Base-by-base conservation (phyloP, 2,113 vertebrate genomes). In the Pipa parva region DNA sequence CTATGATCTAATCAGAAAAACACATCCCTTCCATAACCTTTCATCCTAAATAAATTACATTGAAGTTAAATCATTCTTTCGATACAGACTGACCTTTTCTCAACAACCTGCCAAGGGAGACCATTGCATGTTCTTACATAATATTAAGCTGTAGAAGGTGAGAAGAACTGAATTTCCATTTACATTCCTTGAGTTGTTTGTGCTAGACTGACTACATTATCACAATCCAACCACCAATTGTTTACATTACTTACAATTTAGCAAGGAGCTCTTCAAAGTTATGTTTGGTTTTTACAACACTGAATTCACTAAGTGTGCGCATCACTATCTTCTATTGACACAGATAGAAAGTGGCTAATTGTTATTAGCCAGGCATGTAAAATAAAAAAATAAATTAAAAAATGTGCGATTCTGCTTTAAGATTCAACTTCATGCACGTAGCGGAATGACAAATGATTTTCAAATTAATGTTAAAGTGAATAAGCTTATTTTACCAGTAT, bases 11-110 rank as follows among this genome's bases (percentile, higher is more conserved):
- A 68, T 68, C 65, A 68, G 29, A 20, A 22, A 29, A 39, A 61
- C 58, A 61, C 66, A 69, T 69, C 66, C 57, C 66, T 61, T 45
- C 57, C 25, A 22, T 69, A 61, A 69, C 66, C 66, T 69, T 69
- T 69, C 66, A 51, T 61, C 66, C 65, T 60, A 68, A 68, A 68
- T 68, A 68, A 68, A 68, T 69, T 60, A 69, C 66, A 69, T 45
- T 60, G 48, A 61, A 61, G 56, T 52, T 58, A 33, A 52, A 61
- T 24, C 58, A 54, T 69, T 61, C 66, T 69, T 45, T 61, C 46
- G 12, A 54, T 61, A 52, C 66, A 69, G 12, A 28, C 66, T 69
- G 66, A 69, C 66, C 66, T 69, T 69, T 69, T 69, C 48, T 48
- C 66, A 60, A 61, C 66, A 69, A 69, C 36, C 52, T 58, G 27